A percentile compares a stretch with the other conserved stretches of the same genome.
Evolutionary conservation across 2,113 vertebrate species (phyloP).

Genomic region (Ciconia maguari): DNA sequence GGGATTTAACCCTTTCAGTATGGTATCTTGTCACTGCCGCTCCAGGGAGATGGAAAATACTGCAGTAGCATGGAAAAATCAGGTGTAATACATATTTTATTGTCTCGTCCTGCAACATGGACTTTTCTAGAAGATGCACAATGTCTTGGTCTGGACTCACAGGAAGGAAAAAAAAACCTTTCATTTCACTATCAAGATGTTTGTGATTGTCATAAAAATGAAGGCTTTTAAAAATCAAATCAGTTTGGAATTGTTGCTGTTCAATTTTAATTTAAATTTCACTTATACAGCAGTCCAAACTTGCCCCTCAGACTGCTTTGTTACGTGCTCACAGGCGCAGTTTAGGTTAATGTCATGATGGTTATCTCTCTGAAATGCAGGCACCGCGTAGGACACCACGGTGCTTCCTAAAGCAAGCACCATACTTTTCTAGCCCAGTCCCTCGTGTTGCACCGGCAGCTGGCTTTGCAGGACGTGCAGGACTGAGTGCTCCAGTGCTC

Average conservation of each 20-base stretch:
- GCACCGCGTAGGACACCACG: not conserved
- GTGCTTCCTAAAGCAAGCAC: not conserved
- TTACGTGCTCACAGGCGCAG: not conserved
- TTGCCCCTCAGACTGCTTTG: not conserved
- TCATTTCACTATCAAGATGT: not conserved
- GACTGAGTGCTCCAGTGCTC: fast-evolving
- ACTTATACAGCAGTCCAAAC: not conserved
- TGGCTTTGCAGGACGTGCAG: not conserved
- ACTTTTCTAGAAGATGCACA: not conserved
- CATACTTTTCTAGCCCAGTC: not conserved
- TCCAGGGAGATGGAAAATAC: not conserved
- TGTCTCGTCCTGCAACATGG: not conserved
- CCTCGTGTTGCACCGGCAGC: not conserved
- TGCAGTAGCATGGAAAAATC: not conserved
- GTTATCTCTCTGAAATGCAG: not conserved
- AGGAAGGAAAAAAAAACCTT: not conserved
- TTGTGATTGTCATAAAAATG: not conserved
- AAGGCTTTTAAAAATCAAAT: not conserved
- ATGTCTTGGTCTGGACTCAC: not conserved
- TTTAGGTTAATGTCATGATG: not conserved
- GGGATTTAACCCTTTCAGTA: not conserved
- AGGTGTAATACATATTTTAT: not conserved
- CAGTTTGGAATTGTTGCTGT: not conserved
- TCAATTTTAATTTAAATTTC: not conserved
- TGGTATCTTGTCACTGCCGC: not conserved